A percentile compares a stretch with the other conserved stretches of the same genome.
phyloP scores from a whole-genome alignment of 2,888 invertebrate species.

The Cosmia trapezina region DNA sequence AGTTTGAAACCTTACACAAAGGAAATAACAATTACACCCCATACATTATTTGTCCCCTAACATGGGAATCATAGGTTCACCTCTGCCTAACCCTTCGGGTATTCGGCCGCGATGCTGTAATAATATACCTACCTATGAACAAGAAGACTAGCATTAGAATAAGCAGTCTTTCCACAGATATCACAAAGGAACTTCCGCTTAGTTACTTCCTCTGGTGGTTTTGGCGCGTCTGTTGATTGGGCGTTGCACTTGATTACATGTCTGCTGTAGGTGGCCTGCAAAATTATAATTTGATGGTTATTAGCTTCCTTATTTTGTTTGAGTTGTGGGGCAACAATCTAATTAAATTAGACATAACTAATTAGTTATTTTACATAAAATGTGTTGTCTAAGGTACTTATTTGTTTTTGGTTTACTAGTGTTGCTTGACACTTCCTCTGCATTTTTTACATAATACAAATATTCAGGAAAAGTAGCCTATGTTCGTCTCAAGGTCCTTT shows the following conservation, averaged over 20 bases:
- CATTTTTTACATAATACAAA: neutral
- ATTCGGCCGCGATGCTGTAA: neutral
- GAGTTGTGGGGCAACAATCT: no score
- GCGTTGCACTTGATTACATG: slow-evolving; percentile 74
- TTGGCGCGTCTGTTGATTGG: slow-evolving; percentile 54
- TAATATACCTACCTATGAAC: slow-evolving; percentile 77
- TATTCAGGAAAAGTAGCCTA: neutral
- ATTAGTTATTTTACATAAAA: neutral
- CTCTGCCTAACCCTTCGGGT: no score
- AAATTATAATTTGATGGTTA: slow-evolving; percentile 1
- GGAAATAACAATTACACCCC: neutral
- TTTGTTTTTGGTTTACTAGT: neutral
- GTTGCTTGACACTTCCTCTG: neutral
- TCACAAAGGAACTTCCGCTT: slow-evolving; percentile 83
- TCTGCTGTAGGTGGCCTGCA: slow-evolving; percentile 78
- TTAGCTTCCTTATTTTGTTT: neutral
- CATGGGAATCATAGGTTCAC: neutral
- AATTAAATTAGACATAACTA: neutral
- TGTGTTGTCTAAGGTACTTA: neutral
- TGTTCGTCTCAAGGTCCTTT: neutral
- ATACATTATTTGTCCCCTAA: neutral
- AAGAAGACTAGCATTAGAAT: slow-evolving; percentile 81
- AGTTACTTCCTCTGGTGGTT: slow-evolving; percentile 63
- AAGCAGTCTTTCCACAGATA: slow-evolving; percentile 84
- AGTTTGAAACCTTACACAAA: neutral